phyloP scores from a whole-genome alignment of 2,113 vertebrate species.

The Triplophysa dalaica region DNA sequence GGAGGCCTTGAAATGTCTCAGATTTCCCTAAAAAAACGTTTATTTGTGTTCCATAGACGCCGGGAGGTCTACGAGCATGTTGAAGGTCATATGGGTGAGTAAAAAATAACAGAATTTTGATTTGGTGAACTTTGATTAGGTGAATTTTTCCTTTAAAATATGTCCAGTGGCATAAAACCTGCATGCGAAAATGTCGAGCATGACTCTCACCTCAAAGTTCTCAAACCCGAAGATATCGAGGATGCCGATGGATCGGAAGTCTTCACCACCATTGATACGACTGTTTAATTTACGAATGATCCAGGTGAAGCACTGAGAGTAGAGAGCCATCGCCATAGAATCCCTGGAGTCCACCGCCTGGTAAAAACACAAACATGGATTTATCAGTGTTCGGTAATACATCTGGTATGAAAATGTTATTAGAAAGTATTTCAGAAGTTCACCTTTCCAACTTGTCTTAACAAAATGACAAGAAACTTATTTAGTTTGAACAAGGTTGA shows the following conservation, averaged over 20 bases:
- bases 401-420: neutral
- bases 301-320: conserved; percentile 96
- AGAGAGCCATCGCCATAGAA: conserved; percentile 98
- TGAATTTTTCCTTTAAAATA: neutral
- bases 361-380: neutral
- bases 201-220: conserved; percentile 87
- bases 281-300: conserved; percentile 90
- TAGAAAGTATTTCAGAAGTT: too few relatives aligned
- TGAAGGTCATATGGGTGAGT: too few relatives aligned
- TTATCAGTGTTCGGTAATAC: neutral
- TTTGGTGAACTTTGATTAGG: too few relatives aligned
- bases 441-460: too few relatives aligned
- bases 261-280: conserved; percentile 87
- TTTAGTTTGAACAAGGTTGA: too few relatives aligned
- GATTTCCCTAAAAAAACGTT: too few relatives aligned
- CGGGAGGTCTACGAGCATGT: too few relatives aligned
- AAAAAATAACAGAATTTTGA: too few relatives aligned
- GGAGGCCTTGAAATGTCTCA: too few relatives aligned
- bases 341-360: conserved; percentile 95
- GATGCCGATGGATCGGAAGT: conserved; percentile 93
- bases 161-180: neutral
- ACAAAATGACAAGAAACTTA: too few relatives aligned
- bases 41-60: too few relatives aligned
- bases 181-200: neutral
- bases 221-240: conserved; percentile 98